Conservation (phyloP, 2,113 vertebrate species). For the Psilopsiagon aymara region DNA sequence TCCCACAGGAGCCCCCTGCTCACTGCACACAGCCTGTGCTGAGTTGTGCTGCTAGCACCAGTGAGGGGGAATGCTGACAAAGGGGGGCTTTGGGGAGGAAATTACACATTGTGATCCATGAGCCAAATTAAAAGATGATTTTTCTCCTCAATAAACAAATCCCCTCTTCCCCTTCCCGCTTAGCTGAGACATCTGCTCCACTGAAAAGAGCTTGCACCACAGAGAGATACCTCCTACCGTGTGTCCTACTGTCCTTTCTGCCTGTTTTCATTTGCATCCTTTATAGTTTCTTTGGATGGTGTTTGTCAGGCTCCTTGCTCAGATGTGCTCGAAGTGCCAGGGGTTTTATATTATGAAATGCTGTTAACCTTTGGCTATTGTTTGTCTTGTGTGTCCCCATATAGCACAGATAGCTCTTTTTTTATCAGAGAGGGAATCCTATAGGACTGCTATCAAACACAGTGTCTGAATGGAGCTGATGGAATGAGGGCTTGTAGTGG, state of each 20-base stretch:
- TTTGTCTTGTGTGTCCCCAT: background rate
- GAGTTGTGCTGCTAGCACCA: background rate
- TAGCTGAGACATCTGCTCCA: background rate
- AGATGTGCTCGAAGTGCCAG: background rate
- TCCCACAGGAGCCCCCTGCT: background rate
- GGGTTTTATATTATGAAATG: background rate
- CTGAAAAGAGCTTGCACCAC: background rate
- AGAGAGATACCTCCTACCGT: background rate
- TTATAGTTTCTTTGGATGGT: background rate
- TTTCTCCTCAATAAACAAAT: conserved; percentile 10
- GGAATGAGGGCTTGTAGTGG: background rate
- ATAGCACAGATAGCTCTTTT: background rate
- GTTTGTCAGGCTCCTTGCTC: background rate
- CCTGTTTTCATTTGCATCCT: background rate
- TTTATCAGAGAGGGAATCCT: background rate
- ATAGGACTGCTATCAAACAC: background rate
- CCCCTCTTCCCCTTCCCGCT: background rate
- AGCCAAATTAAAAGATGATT: conserved; percentile 31
- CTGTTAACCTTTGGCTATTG: background rate
- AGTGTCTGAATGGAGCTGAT: rapidly evolving
- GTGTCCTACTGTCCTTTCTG: background rate
- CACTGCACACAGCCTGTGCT: background rate
- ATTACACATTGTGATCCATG: background rate
- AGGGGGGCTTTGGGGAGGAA: background rate
- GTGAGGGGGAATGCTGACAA: rapidly evolving